These are phyloP conservation scores for Teinopalpus imperialis DNA, from an alignment of 2,888 invertebrate species.

Conservation along the genomic window DNA sequence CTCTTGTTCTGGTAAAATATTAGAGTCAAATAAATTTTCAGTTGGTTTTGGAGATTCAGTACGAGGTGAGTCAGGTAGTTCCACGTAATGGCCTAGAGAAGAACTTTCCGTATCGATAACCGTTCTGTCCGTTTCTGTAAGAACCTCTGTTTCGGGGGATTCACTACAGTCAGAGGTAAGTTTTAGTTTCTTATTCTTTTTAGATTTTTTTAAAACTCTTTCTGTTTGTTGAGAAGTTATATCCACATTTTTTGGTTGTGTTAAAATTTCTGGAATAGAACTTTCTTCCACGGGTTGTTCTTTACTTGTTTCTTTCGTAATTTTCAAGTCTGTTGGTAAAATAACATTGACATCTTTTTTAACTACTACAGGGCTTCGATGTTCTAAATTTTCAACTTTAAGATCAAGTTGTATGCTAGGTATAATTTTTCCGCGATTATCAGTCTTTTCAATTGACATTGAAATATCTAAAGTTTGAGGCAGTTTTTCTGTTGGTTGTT, in stretches of 20 bases:
- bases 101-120: conserved; percentile 64
- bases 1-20: conserved; percentile 47
- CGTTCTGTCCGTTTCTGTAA: conserved; percentile 61
- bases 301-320: conserved; percentile 38
- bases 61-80: conserved; percentile 71
- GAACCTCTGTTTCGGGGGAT: conserved; percentile 44
- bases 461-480: conserved; percentile 60
- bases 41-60: conserved; percentile 70
- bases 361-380: conserved; percentile 46
- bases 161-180: conserved; percentile 54
- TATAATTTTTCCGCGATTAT: conserved; percentile 40
- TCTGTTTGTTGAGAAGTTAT: conserved; percentile 40
- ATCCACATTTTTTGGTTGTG: conserved; percentile 48
- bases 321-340: conserved; percentile 54
- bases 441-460: conserved; percentile 56
- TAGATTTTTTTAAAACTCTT: conserved; percentile 78
- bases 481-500: conserved; percentile 31
- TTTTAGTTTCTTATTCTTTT: conserved; percentile 85
- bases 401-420: conserved; percentile 61
- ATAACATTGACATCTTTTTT: conserved; percentile 65
- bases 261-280: conserved; percentile 42
- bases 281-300: conserved; percentile 29
- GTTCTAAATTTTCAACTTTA: conserved; percentile 54
- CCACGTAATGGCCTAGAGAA: conserved; percentile 67
- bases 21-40: conserved; percentile 46